Conservation (phyloP, 2,888 invertebrate species). For the Eubasilissa splendida region DNA sequence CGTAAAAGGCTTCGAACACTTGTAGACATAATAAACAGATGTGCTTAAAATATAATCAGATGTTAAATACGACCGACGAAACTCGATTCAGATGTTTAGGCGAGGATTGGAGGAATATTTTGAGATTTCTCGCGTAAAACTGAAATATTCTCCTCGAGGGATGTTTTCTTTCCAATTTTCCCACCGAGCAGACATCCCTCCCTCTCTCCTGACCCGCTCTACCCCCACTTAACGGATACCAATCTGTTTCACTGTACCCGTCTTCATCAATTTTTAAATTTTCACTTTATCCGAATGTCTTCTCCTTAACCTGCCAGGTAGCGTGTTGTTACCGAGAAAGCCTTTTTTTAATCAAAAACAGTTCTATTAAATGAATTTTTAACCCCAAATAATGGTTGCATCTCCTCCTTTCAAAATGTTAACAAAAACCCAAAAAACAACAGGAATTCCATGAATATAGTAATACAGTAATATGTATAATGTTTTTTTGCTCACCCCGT, state of each 20-base stretch:
- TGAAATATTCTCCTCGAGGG: slow-evolving; percentile 31
- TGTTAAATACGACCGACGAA: slow-evolving; percentile 19
- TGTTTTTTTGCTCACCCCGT: too few species aligned
- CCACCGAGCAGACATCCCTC: slow-evolving; percentile 7
- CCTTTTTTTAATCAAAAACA: not conserved
- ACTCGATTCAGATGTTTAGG: slow-evolving; percentile 7
- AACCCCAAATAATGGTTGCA: not conserved
- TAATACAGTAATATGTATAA: too few species aligned
- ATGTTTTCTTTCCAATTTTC: slow-evolving; percentile 37
- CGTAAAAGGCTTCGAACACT: not conserved
- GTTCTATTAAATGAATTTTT: not conserved
- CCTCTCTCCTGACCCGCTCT: not conserved
- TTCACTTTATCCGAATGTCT: slow-evolving; percentile 49
- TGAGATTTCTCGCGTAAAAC: slow-evolving; percentile 31
- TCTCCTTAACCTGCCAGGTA: slow-evolving; percentile 29
- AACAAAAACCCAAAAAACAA: too few species aligned
- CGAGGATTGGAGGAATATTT: slow-evolving; percentile 22
- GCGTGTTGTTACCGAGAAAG: not conserved
- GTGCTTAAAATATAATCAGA: slow-evolving; percentile 10
- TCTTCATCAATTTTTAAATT: slow-evolving; percentile 51
- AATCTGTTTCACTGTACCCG: slow-evolving; percentile 46
- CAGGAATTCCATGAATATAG: too few species aligned
- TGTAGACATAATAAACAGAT: too few species aligned
- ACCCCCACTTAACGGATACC: slow-evolving; percentile 35
- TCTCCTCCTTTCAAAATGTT: too few species aligned